Base-by-base conservation (phyloP, 2,888 invertebrate genomes). In the Lamellibrachia columna region DNA sequence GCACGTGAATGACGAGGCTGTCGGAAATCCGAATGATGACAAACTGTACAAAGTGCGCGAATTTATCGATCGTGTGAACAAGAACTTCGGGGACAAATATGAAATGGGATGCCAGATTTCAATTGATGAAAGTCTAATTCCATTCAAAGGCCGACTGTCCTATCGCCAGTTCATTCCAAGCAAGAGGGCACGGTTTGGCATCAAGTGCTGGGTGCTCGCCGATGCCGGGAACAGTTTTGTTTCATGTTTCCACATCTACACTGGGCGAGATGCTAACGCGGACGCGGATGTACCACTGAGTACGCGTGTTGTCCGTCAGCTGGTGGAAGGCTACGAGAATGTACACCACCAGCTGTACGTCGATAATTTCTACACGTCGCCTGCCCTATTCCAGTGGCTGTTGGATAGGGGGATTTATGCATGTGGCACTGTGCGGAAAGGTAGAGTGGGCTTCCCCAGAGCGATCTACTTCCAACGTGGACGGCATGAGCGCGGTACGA, bases 41-140 rank as follows among this genome's bases (percentile, higher is more conserved):
- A 91, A 91, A 91, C 28, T 91, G 52, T 91, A 53, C 40, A 40
- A 28, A 28, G 91, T 91, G 11, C 9, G 22, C 9, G 91, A 91
- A 53, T 52, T 91, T 11, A 53, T 52, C 53, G 52, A 15, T 91
- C 91, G 15, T 4, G 15, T 91, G 22, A 52, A 91, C 53, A 11
- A 11, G 91, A 53, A 91, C 11, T 91, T 75, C 22, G 75, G 75
- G 22, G 75, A 75, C 15, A 75, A 75, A 2, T 75, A 75, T 75
- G 75, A 15, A 75, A 75, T 75, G 9, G 91, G 91, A 91, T 91
- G 15, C 91, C 91, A 91, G 53, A 91, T 91, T 52, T 91, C 91
- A 11, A 91, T 91, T 91, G 53, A 91, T 40, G 91, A 91, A 53
- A 91, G 91, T n/a, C 91, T 91, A 11, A 28, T 91, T 2, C 53